phyloP scores from a whole-genome alignment of 2,888 invertebrate species.

The Heliconius sara region DNA sequence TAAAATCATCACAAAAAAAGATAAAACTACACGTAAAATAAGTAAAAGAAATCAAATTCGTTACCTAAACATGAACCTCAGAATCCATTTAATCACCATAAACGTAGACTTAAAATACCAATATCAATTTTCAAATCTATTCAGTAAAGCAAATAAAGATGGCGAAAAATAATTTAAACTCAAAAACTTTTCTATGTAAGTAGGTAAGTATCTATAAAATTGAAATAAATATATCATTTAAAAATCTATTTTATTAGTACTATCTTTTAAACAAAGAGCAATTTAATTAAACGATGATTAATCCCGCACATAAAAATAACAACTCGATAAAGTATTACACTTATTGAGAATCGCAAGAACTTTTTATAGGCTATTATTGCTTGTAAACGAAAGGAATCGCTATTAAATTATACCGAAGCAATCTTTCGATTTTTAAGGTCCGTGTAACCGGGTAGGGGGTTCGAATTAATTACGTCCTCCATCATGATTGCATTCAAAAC shows the following conservation, averaged over 20 bases:
- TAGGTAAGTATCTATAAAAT: slow-evolving; percentile 11
- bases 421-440: slow-evolving; percentile 60
- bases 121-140: background rate
- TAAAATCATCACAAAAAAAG: too few relatives aligned
- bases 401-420: slow-evolving; percentile 65
- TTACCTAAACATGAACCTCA: too few relatives aligned
- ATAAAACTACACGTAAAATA: too few relatives aligned
- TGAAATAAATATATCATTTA: slow-evolving; percentile 12
- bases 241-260: slow-evolving; percentile 24
- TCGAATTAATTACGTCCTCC: slow-evolving; percentile 63
- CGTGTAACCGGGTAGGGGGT: slow-evolving; percentile 59
- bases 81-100: background rate
- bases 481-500: slow-evolving; percentile 39
- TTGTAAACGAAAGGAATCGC: slow-evolving; percentile 65
- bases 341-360: slow-evolving; percentile 42
- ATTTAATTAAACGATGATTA: slow-evolving; percentile 42
- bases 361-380: slow-evolving; percentile 51
- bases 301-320: slow-evolving; percentile 39
- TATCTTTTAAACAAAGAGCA: slow-evolving; percentile 30
- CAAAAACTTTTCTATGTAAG: background rate
- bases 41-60: background rate
- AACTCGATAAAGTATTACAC: slow-evolving; percentile 35
- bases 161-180: background rate
- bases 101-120: background rate
- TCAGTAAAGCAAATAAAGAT: background rate